These are phyloP conservation scores for Pelvicachromis taeniatus DNA, from an alignment of 2,113 vertebrate species.

Conservation along the genomic window DNA sequence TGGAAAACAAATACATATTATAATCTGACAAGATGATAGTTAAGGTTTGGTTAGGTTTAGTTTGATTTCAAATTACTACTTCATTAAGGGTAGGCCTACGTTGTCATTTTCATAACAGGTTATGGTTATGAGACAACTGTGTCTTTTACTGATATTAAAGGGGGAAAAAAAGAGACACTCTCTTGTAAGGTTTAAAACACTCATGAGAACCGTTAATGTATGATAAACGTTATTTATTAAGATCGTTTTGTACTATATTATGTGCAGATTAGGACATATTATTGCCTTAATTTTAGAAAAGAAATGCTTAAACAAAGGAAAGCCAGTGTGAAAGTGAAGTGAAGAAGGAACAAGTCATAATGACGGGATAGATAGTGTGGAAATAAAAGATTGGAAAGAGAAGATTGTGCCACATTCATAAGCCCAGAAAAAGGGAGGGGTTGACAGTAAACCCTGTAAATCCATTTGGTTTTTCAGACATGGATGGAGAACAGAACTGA, in stretches of 20 bases:
- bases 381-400: slow-evolving; percentile 46
- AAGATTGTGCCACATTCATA: slow-evolving; percentile 28
- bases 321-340: not conserved
- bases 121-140: not conserved
- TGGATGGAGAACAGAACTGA: slow-evolving; percentile 75
- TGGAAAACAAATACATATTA: not conserved
- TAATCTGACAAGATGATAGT: not conserved
- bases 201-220: not conserved
- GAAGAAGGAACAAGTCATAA: slow-evolving; percentile 54
- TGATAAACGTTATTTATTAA: slow-evolving; percentile 2
- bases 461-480: slow-evolving; percentile 73
- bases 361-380: slow-evolving; percentile 33
- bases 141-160: not conserved
- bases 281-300: not conserved
- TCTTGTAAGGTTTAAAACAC: not conserved
- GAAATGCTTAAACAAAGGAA: slow-evolving; percentile 16
- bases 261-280: not conserved
- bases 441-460: slow-evolving; percentile 73
- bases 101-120: not conserved
- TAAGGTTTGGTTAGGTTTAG: not conserved
- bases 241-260: not conserved
- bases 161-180: not conserved
- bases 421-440: slow-evolving; percentile 45
- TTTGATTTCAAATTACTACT: not conserved
- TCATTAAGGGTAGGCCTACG: not conserved